Evolutionary conservation across 2,113 vertebrate genomes (phyloP).

Genomic region (Motacilla tschutschensis): DNA sequence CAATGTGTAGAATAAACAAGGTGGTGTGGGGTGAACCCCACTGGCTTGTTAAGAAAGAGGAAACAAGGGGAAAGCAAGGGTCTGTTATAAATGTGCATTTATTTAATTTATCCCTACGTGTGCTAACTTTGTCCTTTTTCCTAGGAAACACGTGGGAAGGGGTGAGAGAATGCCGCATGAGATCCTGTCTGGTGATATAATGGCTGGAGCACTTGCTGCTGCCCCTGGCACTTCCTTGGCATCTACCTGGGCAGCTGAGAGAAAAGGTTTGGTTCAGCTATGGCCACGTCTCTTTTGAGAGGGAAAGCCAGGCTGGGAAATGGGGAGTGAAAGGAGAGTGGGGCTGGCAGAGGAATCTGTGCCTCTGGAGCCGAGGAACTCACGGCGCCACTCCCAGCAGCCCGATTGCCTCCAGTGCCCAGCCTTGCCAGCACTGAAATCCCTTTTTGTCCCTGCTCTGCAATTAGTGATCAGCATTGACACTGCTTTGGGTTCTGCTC

Average conservation of each 20-base stretch:
- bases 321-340: neutral
- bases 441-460: neutral
- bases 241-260: neutral
- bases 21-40: neutral
- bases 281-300: neutral
- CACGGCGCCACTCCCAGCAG: accelerated
- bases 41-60: neutral
- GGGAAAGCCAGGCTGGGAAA: neutral
- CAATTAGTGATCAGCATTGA: neutral
- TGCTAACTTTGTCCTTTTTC: neutral
- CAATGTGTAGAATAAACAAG: neutral
- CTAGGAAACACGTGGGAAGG: neutral
- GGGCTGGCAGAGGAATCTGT: neutral
- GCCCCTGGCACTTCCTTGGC: accelerated
- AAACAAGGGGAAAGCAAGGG: neutral
- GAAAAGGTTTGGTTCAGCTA: neutral
- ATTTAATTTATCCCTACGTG: neutral
- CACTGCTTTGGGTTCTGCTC: neutral
- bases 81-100: neutral
- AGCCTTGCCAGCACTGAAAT: accelerated
- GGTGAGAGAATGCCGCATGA: neutral
- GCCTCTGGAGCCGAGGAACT: neutral
- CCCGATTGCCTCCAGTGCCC: accelerated
- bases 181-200: neutral
- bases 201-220: neutral